Evolutionary conservation across 2,113 vertebrate genomes (phyloP).

Genomic region (Eulemur rufifrons): DNA sequence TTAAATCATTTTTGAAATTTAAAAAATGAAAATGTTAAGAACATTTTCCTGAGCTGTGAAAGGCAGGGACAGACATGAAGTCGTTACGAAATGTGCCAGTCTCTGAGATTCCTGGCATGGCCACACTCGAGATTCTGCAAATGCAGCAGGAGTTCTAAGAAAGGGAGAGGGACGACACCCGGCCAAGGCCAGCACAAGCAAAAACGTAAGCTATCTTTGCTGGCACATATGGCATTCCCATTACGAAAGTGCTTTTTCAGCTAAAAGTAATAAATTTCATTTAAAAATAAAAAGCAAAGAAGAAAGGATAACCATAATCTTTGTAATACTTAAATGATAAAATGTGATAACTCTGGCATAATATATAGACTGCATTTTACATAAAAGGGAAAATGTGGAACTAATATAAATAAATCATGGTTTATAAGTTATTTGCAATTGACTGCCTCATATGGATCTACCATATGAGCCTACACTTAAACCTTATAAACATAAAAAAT

Average conservation of each 20-base stretch:
- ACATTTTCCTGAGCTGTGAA: not conserved
- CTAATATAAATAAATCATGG: slow-evolving; percentile 53
- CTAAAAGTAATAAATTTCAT: slow-evolving; percentile 32
- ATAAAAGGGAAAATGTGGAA: slow-evolving; percentile 60
- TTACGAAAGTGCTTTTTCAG: not conserved
- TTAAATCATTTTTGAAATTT: not conserved
- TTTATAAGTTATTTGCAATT: slow-evolving; percentile 63
- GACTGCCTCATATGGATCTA: slow-evolving; percentile 55
- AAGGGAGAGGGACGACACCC: not conserved
- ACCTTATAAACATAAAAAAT: slow-evolving; percentile 64
- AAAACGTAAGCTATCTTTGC: not conserved
- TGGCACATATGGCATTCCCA: slow-evolving; percentile 9
- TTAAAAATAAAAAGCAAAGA: slow-evolving; percentile 50
- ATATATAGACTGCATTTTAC: slow-evolving; percentile 42
- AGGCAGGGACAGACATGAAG: not conserved
- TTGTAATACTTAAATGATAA: slow-evolving; percentile 54
- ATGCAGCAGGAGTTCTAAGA: not conserved
- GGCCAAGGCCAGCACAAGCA: not conserved
- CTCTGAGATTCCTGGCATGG: not conserved
- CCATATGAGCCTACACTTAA: slow-evolving; percentile 56
- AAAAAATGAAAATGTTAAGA: slow-evolving; percentile 5
- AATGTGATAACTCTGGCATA: slow-evolving; percentile 49
- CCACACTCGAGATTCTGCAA: not conserved
- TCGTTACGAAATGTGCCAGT: not conserved
- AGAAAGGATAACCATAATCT: not conserved